phyloP scores from a whole-genome alignment of 2,113 vertebrate species.

The Harpagus bidentatus region DNA sequence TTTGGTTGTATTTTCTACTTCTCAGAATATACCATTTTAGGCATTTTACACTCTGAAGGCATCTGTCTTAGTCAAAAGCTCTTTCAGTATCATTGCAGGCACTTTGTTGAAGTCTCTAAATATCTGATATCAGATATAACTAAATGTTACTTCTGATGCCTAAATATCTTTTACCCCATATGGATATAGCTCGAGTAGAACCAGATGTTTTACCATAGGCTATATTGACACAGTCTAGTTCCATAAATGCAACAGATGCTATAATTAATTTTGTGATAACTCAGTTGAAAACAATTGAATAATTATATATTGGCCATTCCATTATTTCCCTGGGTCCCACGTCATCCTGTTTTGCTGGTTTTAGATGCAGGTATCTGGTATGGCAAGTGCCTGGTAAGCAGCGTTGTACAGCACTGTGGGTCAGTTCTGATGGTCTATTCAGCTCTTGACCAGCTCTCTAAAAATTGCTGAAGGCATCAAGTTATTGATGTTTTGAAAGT shows the following conservation, averaged over 20 bases:
- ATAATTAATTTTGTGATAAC: background rate
- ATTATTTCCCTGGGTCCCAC: background rate
- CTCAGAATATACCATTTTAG: background rate
- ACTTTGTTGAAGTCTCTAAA: background rate
- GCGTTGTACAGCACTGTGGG: background rate
- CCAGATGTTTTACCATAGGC: background rate
- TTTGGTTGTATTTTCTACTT: background rate
- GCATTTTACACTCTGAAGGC: background rate
- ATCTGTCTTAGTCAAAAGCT: background rate
- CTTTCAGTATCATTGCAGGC: background rate
- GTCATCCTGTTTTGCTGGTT: background rate
- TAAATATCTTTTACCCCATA: background rate
- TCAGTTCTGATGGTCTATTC: background rate
- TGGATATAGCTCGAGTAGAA: background rate
- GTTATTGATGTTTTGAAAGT: background rate
- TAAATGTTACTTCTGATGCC: background rate
- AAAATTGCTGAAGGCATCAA: background rate
- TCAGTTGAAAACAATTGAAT: background rate
- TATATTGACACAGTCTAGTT: background rate
- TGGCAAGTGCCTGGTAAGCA: rapidly evolving
- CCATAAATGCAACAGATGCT: background rate
- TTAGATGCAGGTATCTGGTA: background rate
- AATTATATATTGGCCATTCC: background rate
- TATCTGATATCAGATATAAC: background rate
- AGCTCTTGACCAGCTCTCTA: background rate